Percentiles rank a stretch among this genome's conserved stretches.
Evolutionary conservation across 1,140 invertebrate genomes (phyloP).

Genomic region (Thaumatotibia leucotreta): DNA sequence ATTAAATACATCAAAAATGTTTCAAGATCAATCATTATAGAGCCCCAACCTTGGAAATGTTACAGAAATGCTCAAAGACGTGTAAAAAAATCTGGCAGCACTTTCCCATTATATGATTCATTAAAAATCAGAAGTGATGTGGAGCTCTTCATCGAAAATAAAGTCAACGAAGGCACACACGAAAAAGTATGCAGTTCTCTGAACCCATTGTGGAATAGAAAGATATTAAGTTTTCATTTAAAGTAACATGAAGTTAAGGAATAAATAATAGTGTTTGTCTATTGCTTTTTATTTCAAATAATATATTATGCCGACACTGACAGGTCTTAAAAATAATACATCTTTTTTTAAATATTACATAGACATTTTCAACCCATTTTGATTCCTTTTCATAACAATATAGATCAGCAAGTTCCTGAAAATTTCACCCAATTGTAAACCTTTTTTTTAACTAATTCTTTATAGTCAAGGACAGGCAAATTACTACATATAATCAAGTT

Average conservation of each 20-base stretch:
- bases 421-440: no score
- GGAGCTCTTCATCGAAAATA: slow-evolving; percentile 78
- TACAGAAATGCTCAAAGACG: slow-evolving; percentile 85
- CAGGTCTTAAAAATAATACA: no score
- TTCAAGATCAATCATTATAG: slow-evolving; percentile 81
- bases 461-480: no score
- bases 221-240: slow-evolving; percentile 77
- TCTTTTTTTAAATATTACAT: no score
- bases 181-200: slow-evolving; percentile 77
- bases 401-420: no score
- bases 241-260: neutral
- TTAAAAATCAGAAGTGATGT: slow-evolving; percentile 80
- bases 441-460: no score
- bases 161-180: slow-evolving; percentile 75
- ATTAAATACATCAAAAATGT: slow-evolving; percentile 76
- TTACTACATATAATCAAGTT: no score
- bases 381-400: no score
- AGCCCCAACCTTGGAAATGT: slow-evolving; percentile 90
- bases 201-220: slow-evolving; percentile 82
- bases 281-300: no score
- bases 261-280: no score
- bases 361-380: no score
- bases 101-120: slow-evolving; percentile 78
- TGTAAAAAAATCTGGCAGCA: slow-evolving; percentile 78
- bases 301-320: no score